phyloP scores from a whole-genome alignment of 2,113 vertebrate genomes.

The Limanda limanda region DNA sequence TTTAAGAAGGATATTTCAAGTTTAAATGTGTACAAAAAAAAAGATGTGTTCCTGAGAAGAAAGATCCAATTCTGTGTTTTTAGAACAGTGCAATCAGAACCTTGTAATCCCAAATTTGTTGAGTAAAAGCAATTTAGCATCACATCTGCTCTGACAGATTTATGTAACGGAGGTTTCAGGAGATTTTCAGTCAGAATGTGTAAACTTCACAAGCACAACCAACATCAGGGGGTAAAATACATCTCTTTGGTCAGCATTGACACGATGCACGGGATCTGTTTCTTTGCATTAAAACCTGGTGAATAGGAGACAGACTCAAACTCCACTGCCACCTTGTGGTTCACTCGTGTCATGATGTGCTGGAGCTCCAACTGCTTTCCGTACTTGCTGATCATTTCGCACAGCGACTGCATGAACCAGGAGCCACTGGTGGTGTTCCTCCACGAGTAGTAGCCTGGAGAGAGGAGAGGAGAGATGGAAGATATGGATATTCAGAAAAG shows the following conservation, averaged over 20 bases:
- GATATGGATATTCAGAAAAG: neutral
- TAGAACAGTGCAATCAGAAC: neutral
- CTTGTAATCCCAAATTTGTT: slow-evolving; percentile 19
- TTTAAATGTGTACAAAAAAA: neutral
- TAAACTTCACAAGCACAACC: neutral
- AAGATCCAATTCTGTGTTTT: neutral
- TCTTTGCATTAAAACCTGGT: slow-evolving; percentile 88
- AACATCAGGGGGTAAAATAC: slow-evolving; percentile 82
- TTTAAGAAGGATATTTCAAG: neutral
- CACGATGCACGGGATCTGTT: slow-evolving; percentile 96
- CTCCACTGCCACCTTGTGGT: slow-evolving; percentile 91
- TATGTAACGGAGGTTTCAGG: neutral
- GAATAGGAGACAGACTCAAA: slow-evolving; percentile 88
- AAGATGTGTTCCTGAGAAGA: neutral
- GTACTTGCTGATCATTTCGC: slow-evolving; percentile 84
- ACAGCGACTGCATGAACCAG: slow-evolving; percentile 96
- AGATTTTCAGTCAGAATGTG: slow-evolving; percentile 9
- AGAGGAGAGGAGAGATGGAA: neutral
- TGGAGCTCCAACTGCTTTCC: slow-evolving; percentile 87
- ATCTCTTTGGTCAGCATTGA: slow-evolving; percentile 98
- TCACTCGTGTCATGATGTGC: slow-evolving; percentile 94
- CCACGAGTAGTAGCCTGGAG: slow-evolving; percentile 97
- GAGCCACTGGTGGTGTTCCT: slow-evolving; percentile 91
- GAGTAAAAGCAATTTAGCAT: neutral
- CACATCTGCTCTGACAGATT: slow-evolving; percentile 7